Base-by-base conservation (phyloP, 2,888 invertebrate species). In the Digitonthophagus gazella region DNA sequence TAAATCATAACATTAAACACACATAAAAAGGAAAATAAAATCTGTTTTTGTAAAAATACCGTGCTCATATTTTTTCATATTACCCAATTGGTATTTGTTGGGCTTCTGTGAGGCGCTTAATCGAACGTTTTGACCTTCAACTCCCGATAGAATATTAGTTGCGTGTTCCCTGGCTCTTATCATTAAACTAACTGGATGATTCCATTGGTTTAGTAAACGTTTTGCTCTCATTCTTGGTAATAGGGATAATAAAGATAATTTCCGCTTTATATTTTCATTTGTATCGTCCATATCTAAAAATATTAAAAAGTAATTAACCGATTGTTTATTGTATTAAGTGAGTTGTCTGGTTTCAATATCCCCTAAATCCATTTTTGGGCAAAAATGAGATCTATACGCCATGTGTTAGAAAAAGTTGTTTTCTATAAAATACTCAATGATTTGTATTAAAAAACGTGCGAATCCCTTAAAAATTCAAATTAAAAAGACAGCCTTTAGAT, bases 151-250 rank as follows among this genome's bases (percentile, higher is more conserved):
- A 80, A 95, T 90, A 78, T 93, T 90, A 58, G 89, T 86, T 11
- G 94, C 91, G 81, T 95, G 95, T 80, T 94, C 93, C 5, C 93
- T 84, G 0, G 93, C 94, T 69, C 93, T 86, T 75, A 93, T 85
- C 86, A 90, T 87, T 14, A 93, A 86, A 78, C 93, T 92, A 57
- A 90, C 87, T 8, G 92, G 90, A 82, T 92, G 90, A 71, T 88
- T 83, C 93, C 93, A 94, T 75, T 89, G 90, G 74, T 91, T 92
- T 56, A 95, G 85, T 64, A 93, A 85, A 14, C 94, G 87, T 75
- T 92, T 90, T 0, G 91, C 93, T 20, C 95, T 86, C 0, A 92
- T 92, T 78, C 91, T 87, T 15, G 95, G 94, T 73, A 92, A 84
- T 58, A 92, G 81, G 56, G 91, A 90, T 11, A 94, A 83, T 56